Evolutionary conservation across 2,797 vertebrate species (phyloP), one percentile per base, ranked within the genome.

Genomic region (Microtus californicus): DNA sequence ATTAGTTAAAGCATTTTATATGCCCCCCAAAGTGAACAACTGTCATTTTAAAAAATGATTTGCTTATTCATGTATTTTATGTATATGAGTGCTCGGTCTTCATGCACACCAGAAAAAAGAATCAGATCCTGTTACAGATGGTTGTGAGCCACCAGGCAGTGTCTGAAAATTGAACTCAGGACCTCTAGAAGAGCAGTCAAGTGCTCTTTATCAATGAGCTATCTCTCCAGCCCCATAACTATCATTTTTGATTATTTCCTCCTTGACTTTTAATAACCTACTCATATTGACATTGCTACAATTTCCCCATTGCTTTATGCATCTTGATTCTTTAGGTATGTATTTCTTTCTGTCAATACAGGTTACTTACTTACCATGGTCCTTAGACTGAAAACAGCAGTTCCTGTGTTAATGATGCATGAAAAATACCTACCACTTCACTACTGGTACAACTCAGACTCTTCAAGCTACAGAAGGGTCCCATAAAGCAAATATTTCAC

Each of bases 301-400:
- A 85, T 69, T 29, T 19, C 25, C 25, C 4, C 10, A 25, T 51
- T 67, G 10, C 17, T 63, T 25, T 37, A 78, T 19, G 0, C 17
- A 78, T n/a, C 37, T 85, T 59, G 6, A 37, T 92, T 87, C 78
- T 74, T 93, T 90, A 85, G 67, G 95, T 31, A 92, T 65, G 81
- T 9, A 48, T 69, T 74, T 2, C 1, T 94, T 65, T 73, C 25
- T 51, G 45, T 81, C 77, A 90, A 43, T 27, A 29, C 7, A 48
- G 6, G 25, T 12, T 88, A 29, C 67, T 90, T 93, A 12, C 17
- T 90, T 93, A 12, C 17, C 27, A 51, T 10, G 29, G 27, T 87
- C 45, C 27, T 89, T 95, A 93, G 11, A 51, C 71, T 95, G 73
- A 86, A 77, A 23, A 9, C 31, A 88, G 43, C 56, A 61, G 37